A percentile compares a stretch with the other conserved stretches of the same genome.
phyloP scores from a whole-genome alignment of 2,888 invertebrate genomes.

The Horisme vitalbata region DNA sequence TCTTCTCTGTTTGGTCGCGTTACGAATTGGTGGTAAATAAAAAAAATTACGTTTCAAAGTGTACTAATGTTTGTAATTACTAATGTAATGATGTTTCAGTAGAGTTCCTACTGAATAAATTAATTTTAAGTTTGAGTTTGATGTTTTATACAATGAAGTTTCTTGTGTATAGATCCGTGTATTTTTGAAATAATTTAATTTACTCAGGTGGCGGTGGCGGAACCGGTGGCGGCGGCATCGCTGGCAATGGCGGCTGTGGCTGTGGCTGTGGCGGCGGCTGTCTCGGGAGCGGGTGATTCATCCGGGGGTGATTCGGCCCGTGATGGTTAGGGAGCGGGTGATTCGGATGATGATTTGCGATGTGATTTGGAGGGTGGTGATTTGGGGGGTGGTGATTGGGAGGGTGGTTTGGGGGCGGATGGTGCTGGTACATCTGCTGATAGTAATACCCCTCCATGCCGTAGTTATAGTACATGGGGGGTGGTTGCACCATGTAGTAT shows the following conservation, averaged over 20 bases:
- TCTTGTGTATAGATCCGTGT: no score
- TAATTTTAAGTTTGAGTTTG: no score
- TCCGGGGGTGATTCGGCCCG: constrained; percentile 19
- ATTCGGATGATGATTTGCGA: no score
- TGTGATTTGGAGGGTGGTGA: constrained; percentile 5
- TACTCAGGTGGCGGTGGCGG: constrained; percentile 85
- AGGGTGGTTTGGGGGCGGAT: constrained; percentile 23
- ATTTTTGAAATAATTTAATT: no score
- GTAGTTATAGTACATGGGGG: constrained; percentile 55
- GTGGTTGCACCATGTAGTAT: constrained; percentile 70
- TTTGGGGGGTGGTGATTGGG: constrained; percentile 1
- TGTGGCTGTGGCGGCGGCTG: constrained; percentile 39
- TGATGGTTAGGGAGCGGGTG: constrained; percentile 42
- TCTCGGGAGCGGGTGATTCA: not conserved
- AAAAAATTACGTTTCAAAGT: no score
- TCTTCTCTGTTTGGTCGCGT: no score
- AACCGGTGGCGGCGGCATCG: constrained; percentile 70
- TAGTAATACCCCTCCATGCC: constrained; percentile 68
- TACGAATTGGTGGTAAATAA: no score
- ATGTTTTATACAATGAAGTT: no score
- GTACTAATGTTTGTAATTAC: no score
- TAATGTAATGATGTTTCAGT: no score
- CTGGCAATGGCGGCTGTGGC: constrained; percentile 31
- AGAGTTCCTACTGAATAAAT: no score
- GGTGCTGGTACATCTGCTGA: constrained; percentile 59